Evolutionary conservation across 2,797 vertebrate genomes (phyloP), one percentile per base, ranked within the genome.

Genomic region (Falco naumanni): DNA sequence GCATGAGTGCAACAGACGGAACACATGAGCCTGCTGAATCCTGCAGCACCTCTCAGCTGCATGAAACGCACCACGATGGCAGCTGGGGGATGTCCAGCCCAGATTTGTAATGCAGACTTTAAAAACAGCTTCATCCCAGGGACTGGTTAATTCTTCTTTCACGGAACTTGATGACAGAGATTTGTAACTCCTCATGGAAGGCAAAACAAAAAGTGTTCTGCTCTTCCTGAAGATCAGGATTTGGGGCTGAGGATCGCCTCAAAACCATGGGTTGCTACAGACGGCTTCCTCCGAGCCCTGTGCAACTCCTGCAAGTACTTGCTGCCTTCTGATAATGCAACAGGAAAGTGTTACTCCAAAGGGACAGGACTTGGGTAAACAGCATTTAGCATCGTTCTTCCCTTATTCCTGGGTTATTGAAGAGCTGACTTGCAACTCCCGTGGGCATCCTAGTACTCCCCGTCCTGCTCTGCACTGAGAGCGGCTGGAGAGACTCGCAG

Each of bases 401-500:
- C 29, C 33, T 80, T 64, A 11, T 80, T 60, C 26, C n/a, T 50
- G 6, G 2, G 25, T 41, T 41, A 18, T 1, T 29, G 34, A 61
- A 63, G 31, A 37, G 19, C 26, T 70, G 66, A 18, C 3, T 54
- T 75, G 19, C 6, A 57, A 22, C 20, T 29, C 4, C 31, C 9
- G 0, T 10, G 33, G 39, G 22, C 16, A 43, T 43, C 33, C 33
- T 29, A 3, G 11, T 10, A 10, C 10, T 34, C 41, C 5, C 2
- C 2, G 0, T 43, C 15, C 64, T 37, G 45, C 53, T 33, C 45
- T 51, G n/a, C 2, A 3, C 45, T 34, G 39, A 14, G 2, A 31
- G 34, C 4, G 1, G 29, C 2, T 3, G 5, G 24, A 16, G 75
- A 15, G 20, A 6, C 57, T 22, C 1, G 0, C 69, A 45, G 51